phyloP scores from a whole-genome alignment of 2,797 vertebrate species.

The Acanthurus tractus region DNA sequence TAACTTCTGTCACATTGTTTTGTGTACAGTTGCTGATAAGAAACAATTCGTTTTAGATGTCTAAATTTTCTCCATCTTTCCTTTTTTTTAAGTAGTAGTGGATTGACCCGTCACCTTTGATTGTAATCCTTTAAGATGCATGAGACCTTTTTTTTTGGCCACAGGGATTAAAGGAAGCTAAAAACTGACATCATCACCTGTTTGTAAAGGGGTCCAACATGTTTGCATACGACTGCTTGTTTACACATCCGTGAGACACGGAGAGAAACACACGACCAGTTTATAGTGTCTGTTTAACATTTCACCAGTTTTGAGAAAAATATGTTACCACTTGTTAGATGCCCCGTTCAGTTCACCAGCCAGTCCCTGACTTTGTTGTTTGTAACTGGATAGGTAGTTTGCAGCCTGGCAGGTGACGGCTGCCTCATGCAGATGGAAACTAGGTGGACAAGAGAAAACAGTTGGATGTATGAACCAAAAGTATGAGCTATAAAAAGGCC shows the following conservation, averaged over 20 bases:
- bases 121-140: not conserved
- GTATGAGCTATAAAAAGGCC: not conserved
- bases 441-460: not conserved
- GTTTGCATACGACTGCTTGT: not conserved
- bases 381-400: not conserved
- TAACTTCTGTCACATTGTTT: slow-evolving; percentile 15
- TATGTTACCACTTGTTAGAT: not conserved
- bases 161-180: not conserved
- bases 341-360: not conserved
- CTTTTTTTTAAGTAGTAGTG: not conserved
- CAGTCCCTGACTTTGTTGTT: not conserved
- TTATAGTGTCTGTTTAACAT: not conserved
- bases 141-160: not conserved
- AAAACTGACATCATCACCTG: not conserved
- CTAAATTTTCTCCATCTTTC: slow-evolving; percentile 1
- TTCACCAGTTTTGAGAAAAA: not conserved
- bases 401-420: not conserved
- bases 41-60: not conserved
- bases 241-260: not conserved
- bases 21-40: slow-evolving; percentile 2
- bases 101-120: slow-evolving; percentile 6
- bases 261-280: not conserved
- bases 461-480: slow-evolving; percentile 1
- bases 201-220: not conserved
- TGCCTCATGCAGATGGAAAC: slow-evolving; percentile 2